A percentile compares a stretch with the other conserved stretches of the same genome.
Conservation (phyloP, 2,113 vertebrate genomes). For the Ranitomeya imitator region DNA sequence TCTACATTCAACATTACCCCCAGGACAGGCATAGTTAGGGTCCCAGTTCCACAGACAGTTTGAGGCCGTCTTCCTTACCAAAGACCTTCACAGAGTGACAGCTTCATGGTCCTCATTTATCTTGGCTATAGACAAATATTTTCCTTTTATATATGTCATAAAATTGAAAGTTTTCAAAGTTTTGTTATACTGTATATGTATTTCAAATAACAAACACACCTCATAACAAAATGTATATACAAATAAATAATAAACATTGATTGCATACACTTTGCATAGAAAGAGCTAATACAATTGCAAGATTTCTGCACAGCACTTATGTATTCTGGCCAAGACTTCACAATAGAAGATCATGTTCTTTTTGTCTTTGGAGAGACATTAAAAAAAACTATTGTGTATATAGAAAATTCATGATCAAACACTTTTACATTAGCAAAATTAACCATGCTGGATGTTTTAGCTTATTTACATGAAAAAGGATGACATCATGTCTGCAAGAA, state of each 20-base stretch:
- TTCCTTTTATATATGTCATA: no score
- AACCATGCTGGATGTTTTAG: not conserved
- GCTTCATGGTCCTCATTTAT: no score
- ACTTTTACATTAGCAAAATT: not conserved
- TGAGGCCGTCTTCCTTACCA: no score
- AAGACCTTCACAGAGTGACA: no score
- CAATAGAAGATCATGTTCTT: not conserved
- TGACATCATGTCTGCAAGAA: constrained; percentile 70
- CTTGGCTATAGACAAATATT: no score
- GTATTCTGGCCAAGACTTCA: not conserved
- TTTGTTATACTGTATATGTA: no score
- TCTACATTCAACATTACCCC: no score
- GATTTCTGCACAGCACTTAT: not conserved
- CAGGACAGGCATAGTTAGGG: no score
- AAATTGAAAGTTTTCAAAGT: no score
- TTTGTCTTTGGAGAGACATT: not conserved
- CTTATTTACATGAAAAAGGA: constrained; percentile 45
- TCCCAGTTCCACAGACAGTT: no score
- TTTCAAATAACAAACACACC: no score
- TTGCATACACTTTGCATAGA: not conserved
- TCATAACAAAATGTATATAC: no score
- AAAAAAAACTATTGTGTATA: not conserved
- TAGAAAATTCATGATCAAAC: constrained; percentile 1
- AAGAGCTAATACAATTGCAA: not conserved
- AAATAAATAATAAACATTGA: not conserved